Base-by-base conservation (phyloP, 2,797 vertebrate genomes). In the Passerculus sandwichensis region DNA sequence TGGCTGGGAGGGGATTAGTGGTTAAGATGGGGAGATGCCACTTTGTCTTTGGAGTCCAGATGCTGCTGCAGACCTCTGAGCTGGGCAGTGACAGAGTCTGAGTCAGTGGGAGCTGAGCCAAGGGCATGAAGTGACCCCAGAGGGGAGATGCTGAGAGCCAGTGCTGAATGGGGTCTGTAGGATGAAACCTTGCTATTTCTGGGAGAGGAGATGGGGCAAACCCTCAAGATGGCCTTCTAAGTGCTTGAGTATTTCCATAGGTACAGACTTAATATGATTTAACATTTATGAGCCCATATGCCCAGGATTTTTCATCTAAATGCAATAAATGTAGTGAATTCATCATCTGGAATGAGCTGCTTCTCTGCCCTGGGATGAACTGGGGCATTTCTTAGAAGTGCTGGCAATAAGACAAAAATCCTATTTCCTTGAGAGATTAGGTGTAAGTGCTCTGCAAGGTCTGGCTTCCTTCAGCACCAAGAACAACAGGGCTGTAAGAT, bases 81-180 rank as follows among this genome's bases (percentile, higher is more conserved):
- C 42, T 29, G 51, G 36, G 59, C 19, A 25, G 20, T 3, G 32
- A 10, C 27, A 6, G 0, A 50, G 38, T 10, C 12, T 7, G 0
- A 50, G 38, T 10, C 11, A 13, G 34, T 13, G 42, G 42, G 56
- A 71, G 51, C 23, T 23, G 40, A 16, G 6, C 26, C 4, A 47
- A 25, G 74, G 32, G 12, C 5, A 0, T 11, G 53, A 45, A 27
- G 5, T 18, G 18, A 19, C 59, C 22, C 25, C 14, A 59, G 30
- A 62, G 72, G 44, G 51, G 23, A 2, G 2, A 5, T 57, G 62
- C 20, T 15, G n/a, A n/a, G 9, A 7, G 19, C 5, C 2, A 3
- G 11, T 29, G 23, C 30, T 12, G 80, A 5, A 3, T 48, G 26
- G 13, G 19, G 0, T 47, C 30, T 25, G 20, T 29, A 19, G 62